Evolutionary conservation across 2,888 invertebrate genomes (phyloP).

Genomic region (Plagodis dolabraria): DNA sequence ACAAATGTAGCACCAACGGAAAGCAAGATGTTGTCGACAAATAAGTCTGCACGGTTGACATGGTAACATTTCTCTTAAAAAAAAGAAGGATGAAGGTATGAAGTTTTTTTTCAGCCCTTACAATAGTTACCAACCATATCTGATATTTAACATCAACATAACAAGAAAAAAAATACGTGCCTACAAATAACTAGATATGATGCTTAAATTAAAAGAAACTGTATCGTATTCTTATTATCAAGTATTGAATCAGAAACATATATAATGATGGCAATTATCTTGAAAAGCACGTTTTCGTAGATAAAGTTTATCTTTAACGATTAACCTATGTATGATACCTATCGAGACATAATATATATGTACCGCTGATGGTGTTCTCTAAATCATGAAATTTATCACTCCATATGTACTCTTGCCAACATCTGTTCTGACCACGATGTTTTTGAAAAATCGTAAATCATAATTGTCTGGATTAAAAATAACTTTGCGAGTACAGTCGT

Average conservation of each 20-base stretch:
- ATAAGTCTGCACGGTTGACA: too few relatives aligned
- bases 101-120: too few relatives aligned
- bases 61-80: too few relatives aligned
- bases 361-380: slow-evolving; percentile 1
- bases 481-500: slow-evolving; percentile 7
- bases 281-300: slow-evolving; percentile 15
- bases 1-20: too few relatives aligned
- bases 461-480: slow-evolving; percentile 17
- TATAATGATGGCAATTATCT: slow-evolving; percentile 12
- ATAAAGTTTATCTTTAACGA: slow-evolving; percentile 15
- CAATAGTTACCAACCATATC: too few relatives aligned
- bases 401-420: slow-evolving; percentile 21
- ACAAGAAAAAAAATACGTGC: slow-evolving; percentile 11
- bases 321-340: slow-evolving; percentile 2
- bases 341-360: slow-evolving; percentile 11
- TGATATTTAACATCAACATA: too few relatives aligned
- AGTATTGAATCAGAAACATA: slow-evolving; percentile 4
- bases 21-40: too few relatives aligned
- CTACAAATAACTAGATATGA: slow-evolving; percentile 10
- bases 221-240: slow-evolving; percentile 3
- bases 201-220: background rate
- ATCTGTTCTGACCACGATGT: slow-evolving; percentile 10
- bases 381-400: slow-evolving; percentile 2
- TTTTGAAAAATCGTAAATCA: slow-evolving; percentile 20
- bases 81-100: too few relatives aligned